Conservation (phyloP, 2,888 invertebrate species). For the Tachina fera region DNA sequence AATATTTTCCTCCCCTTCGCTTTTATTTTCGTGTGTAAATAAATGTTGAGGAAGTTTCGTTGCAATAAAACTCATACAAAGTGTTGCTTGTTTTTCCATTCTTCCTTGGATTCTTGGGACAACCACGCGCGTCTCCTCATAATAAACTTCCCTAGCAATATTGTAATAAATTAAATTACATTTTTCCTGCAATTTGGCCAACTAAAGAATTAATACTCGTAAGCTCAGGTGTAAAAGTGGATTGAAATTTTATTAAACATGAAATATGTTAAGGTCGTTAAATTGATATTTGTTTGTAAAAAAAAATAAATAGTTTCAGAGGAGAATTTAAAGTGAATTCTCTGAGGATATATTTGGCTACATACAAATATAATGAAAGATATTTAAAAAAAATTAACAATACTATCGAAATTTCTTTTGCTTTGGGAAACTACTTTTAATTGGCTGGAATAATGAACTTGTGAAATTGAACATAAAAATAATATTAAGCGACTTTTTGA, state of each 20-base stretch:
- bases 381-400: too few relatives aligned
- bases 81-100: constrained; percentile 31
- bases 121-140: constrained; percentile 22
- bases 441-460: too few relatives aligned
- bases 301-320: background rate
- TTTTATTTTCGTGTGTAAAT: constrained; percentile 8
- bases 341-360: too few relatives aligned
- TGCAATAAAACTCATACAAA: constrained; percentile 56
- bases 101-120: constrained; percentile 17
- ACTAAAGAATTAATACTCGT: constrained; percentile 44
- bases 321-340: too few relatives aligned
- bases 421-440: too few relatives aligned
- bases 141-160: constrained; percentile 57
- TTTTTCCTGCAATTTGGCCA: constrained; percentile 43
- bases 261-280: constrained; percentile 55
- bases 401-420: too few relatives aligned
- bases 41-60: constrained; percentile 44
- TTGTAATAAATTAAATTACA: constrained; percentile 67
- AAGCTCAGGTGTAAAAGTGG: constrained; percentile 64
- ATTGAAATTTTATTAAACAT: constrained; percentile 55
- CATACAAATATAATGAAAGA: too few relatives aligned
- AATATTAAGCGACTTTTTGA: background rate
- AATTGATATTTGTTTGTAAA: constrained; percentile 51
- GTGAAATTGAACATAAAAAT: background rate
- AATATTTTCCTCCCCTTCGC: background rate